A percentile compares a stretch with the other conserved stretches of the same genome.
Evolutionary conservation across 2,797 vertebrate species (phyloP).

Genomic region (Podarcis lilfordi): DNA sequence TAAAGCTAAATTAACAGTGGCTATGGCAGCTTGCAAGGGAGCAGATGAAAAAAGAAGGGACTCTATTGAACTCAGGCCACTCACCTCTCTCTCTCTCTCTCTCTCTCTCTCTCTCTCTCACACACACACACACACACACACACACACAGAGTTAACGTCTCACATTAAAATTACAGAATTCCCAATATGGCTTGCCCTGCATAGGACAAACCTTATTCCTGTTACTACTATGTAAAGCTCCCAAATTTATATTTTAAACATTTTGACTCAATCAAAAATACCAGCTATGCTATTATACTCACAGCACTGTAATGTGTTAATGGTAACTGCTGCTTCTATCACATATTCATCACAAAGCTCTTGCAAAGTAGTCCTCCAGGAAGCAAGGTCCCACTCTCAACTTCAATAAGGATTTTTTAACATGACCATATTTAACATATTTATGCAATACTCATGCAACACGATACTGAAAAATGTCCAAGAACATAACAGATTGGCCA

Average conservation of each 20-base stretch:
- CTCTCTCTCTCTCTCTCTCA: too few species aligned
- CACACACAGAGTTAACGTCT: neutral
- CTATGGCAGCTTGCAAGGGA: neutral
- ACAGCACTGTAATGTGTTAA: neutral
- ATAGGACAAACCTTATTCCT: neutral
- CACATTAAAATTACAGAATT: neutral
- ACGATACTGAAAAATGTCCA: conserved; percentile 15
- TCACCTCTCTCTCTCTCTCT: neutral
- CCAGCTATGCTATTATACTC: neutral
- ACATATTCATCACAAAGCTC: neutral
- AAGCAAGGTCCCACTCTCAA: neutral
- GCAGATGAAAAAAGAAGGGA: neutral
- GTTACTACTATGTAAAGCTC: neutral
- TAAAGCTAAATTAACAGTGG: neutral
- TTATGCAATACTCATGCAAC: neutral
- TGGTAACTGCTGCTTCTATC: neutral
- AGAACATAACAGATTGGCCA: neutral
- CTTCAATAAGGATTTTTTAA: neutral
- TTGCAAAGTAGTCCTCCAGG: neutral
- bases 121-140: too few species aligned
- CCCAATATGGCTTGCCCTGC: fast-evolving
- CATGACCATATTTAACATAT: neutral
- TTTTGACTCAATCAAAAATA: neutral
- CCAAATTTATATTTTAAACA: neutral
- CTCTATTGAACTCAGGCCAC: neutral